These are phyloP conservation scores for Tenebrio molitor DNA, from an alignment of 1,140 invertebrate genomes.

Conservation along the genomic window DNA sequence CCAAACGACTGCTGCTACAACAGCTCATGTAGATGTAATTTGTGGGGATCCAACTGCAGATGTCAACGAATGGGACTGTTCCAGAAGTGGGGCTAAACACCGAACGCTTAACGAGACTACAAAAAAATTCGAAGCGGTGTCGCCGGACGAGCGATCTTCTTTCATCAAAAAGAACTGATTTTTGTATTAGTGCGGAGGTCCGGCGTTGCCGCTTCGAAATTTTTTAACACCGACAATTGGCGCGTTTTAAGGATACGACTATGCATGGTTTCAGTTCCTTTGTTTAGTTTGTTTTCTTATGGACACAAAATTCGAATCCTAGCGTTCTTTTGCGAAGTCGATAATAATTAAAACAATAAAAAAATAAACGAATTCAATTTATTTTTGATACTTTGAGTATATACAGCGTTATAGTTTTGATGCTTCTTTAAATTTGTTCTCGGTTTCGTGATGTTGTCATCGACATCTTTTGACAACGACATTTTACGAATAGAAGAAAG, in stretches of 20 bases:
- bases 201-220: conserved; percentile 43
- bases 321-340: conserved; percentile 16
- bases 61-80: conserved; percentile 92
- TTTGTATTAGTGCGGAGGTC: conserved; percentile 45
- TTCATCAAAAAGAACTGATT: conserved; percentile 53
- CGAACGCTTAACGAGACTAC: background rate
- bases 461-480: conserved; percentile 37
- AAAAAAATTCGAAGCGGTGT: conserved; percentile 8
- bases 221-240: conserved; percentile 29
- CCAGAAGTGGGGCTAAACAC: conserved; percentile 86
- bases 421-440: background rate
- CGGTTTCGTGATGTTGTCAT: conserved; percentile 32
- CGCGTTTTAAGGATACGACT: conserved; percentile 31
- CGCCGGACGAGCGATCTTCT: conserved; percentile 40
- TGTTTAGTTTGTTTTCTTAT: background rate
- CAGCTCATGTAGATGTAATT: conserved; percentile 88
- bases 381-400: conserved; percentile 33
- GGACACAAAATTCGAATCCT: background rate
- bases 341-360: conserved; percentile 40
- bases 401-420: conserved; percentile 27
- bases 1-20: conserved; percentile 89
- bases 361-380: conserved; percentile 31
- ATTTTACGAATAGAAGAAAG: conserved; percentile 22
- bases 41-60: conserved; percentile 92
- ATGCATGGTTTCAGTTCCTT: conserved; percentile 37